phyloP scores from a whole-genome alignment of 1,140 invertebrate species.

The Hycleus phaleratus region DNA sequence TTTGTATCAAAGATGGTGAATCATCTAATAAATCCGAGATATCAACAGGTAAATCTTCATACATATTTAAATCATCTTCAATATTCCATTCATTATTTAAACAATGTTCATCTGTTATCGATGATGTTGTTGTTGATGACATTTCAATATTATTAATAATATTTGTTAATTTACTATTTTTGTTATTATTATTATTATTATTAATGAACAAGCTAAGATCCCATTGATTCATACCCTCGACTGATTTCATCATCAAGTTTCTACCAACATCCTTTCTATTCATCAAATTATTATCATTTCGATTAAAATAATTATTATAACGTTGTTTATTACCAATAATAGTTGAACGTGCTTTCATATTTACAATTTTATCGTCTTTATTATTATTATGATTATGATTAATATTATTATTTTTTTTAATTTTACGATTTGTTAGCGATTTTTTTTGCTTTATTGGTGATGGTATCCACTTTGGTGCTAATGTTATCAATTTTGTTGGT shows the following conservation, averaged over 20 bases:
- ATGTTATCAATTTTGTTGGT: conserved; percentile 22
- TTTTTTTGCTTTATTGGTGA: conserved; percentile 27
- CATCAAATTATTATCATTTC: too few species aligned
- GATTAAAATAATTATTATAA: too few species aligned
- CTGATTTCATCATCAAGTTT: too few species aligned
- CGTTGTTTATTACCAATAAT: too few species aligned
- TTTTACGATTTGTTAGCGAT: neutral
- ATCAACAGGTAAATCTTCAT: conserved; percentile 50
- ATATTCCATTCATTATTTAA: conserved; percentile 14
- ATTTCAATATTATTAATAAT: neutral
- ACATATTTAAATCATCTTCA: conserved; percentile 44
- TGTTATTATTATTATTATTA: too few species aligned
- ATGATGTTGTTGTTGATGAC: conserved; percentile 1
- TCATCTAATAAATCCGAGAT: conserved; percentile 49
- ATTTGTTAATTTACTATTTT: too few species aligned
- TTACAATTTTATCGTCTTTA: neutral
- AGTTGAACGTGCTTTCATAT: too few species aligned
- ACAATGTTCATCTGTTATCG: neutral
- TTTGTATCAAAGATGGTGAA: conserved; percentile 42
- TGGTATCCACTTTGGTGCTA: conserved; percentile 29
- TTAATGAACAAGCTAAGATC: too few species aligned
- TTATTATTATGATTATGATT: neutral
- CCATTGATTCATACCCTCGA: too few species aligned
- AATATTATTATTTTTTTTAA: neutral
- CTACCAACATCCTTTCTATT: too few species aligned